Evolutionary conservation across 1,140 invertebrate genomes (phyloP).

Genomic region (Theocolax elegans): DNA sequence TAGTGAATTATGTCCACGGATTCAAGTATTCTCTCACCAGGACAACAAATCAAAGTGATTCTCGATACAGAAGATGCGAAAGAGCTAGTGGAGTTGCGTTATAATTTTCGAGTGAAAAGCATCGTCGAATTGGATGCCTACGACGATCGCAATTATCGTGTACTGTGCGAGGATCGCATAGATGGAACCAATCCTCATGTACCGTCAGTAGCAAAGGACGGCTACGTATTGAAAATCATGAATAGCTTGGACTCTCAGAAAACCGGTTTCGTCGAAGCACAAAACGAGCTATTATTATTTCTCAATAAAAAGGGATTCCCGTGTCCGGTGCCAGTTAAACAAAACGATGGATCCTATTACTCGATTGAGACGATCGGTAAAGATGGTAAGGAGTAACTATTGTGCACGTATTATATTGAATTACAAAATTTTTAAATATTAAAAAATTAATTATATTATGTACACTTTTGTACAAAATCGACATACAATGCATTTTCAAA

Average conservation of each 20-base stretch:
- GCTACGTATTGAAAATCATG: slow-evolving; percentile 85
- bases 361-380: slow-evolving; percentile 65
- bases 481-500: too few relatives aligned
- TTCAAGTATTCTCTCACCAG: slow-evolving; percentile 58
- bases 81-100: slow-evolving; percentile 72
- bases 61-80: slow-evolving; percentile 69
- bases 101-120: slow-evolving; percentile 75
- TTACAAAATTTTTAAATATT: too few relatives aligned
- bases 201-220: slow-evolving; percentile 65
- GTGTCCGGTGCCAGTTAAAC: slow-evolving; percentile 77
- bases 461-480: too few relatives aligned
- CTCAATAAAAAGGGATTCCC: slow-evolving; percentile 72
- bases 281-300: slow-evolving; percentile 76
- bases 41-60: slow-evolving; percentile 72
- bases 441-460: too few relatives aligned
- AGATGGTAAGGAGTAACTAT: slow-evolving; percentile 7
- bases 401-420: too few relatives aligned
- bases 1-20: neutral
- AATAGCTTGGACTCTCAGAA: slow-evolving; percentile 84
- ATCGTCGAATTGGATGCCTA: slow-evolving; percentile 80
- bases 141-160: slow-evolving; percentile 83
- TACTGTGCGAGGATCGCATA: slow-evolving; percentile 62
- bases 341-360: slow-evolving; percentile 73
- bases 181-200: slow-evolving; percentile 73
- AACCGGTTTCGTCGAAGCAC: slow-evolving; percentile 74